Percentiles rank a stretch among this genome's conserved stretches.
These are phyloP conservation scores for Tinamus major DNA, from an alignment of 2,797 vertebrate species.

Conservation along the genomic window DNA sequence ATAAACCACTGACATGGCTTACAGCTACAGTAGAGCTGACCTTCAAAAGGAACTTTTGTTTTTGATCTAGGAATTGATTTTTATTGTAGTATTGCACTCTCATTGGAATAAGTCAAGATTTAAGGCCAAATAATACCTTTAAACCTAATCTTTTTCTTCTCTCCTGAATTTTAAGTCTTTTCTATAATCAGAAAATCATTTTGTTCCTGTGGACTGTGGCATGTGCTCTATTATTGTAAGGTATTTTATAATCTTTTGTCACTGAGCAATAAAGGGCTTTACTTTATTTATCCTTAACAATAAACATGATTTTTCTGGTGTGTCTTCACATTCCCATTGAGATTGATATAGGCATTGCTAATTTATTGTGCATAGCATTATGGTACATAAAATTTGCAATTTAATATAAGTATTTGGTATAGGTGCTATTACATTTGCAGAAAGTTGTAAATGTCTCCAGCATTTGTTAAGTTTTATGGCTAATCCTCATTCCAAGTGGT, in stretches of 20 bases:
- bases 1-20: neutral
- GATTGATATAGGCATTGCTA: constrained; percentile 73
- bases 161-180: constrained; percentile 52
- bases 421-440: constrained; percentile 66
- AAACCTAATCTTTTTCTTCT: constrained; percentile 17
- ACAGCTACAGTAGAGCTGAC: neutral
- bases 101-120: constrained; percentile 39
- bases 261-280: constrained; percentile 64
- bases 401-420: constrained; percentile 75
- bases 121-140: constrained; percentile 58
- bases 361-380: constrained; percentile 77
- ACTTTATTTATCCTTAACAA: constrained; percentile 77
- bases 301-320: constrained; percentile 62
- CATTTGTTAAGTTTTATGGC: constrained; percentile 78
- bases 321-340: constrained; percentile 65
- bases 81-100: neutral
- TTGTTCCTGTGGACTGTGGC: constrained; percentile 10
- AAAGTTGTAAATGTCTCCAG: constrained; percentile 77
- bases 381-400: constrained; percentile 76
- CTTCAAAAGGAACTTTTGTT: constrained; percentile 22
- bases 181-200: constrained; percentile 34
- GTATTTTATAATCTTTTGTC: constrained; percentile 63
- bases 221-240: constrained; percentile 27
- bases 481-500: constrained; percentile 61
- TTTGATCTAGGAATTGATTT: neutral